Evolutionary conservation across 2,797 vertebrate species (phyloP).

Genomic region (Siniperca undulata): DNA sequence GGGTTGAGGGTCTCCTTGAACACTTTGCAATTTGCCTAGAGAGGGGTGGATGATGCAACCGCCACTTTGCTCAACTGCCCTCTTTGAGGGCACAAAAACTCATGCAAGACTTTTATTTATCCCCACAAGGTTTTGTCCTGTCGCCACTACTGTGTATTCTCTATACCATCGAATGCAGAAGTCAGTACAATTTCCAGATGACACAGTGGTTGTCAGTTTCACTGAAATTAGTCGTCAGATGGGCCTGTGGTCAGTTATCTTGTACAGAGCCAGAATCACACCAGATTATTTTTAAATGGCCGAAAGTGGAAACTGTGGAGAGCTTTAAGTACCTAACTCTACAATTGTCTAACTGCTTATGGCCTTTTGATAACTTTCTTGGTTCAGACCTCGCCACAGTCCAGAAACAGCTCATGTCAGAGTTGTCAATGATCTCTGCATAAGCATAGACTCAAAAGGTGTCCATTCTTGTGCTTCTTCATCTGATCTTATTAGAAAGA

Average conservation of each 20-base stretch:
- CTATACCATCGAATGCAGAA: background rate
- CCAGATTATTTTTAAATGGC: background rate
- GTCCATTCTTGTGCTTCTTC: background rate
- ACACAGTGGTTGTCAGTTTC: no score
- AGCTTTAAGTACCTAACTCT: background rate
- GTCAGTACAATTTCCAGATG: background rate
- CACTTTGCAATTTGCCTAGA: no score
- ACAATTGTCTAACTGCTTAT: background rate
- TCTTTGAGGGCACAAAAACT: background rate
- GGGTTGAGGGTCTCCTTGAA: background rate
- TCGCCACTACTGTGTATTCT: background rate
- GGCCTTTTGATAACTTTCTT: background rate
- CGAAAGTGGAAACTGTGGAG: background rate
- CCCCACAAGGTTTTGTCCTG: background rate
- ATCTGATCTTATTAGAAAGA: background rate
- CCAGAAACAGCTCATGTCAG: background rate
- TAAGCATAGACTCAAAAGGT: background rate
- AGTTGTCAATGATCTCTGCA: background rate
- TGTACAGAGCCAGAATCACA: background rate
- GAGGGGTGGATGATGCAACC: background rate
- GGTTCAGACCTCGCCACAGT: background rate
- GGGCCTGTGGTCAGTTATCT: background rate
- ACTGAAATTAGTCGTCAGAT: background rate
- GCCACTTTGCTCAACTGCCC: background rate
- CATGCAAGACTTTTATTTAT: no score